These are phyloP conservation scores for Paraescarpia echinospica DNA, from an alignment of 1,140 invertebrate genomes.

Conservation along the genomic window DNA sequence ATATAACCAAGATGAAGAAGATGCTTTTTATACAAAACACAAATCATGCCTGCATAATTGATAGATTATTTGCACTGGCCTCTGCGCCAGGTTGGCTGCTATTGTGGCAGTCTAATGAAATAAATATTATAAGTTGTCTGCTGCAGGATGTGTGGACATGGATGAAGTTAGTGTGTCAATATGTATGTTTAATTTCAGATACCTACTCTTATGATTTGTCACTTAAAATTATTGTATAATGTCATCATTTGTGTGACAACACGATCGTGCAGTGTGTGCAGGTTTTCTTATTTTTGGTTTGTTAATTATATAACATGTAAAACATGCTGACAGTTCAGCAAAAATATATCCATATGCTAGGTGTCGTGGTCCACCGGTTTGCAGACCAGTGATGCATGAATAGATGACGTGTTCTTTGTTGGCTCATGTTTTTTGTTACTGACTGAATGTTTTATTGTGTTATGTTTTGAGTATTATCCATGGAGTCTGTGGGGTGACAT, in stretches of 20 bases:
- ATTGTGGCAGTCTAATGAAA: not conserved
- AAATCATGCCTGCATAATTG: not conserved
- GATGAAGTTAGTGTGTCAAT: not conserved
- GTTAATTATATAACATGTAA: not conserved
- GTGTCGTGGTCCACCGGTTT: not conserved
- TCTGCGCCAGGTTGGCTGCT: not conserved
- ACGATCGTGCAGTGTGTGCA: not conserved
- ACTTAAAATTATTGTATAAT: not conserved
- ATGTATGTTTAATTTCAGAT: not conserved
- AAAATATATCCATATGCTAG: not conserved
- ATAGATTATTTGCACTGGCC: not conserved
- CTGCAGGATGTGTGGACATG: not conserved
- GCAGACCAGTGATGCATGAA: not conserved
- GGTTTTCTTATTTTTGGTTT: not conserved
- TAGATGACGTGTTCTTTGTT: not conserved
- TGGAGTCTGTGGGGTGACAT: conserved; percentile 43
- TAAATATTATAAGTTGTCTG: not conserved
- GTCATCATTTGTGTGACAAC: not conserved
- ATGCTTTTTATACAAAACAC: not conserved
- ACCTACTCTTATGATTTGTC: not conserved
- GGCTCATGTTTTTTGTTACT: not conserved
- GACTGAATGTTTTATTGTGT: not conserved
- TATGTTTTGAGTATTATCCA: conserved; percentile 8
- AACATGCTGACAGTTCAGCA: not conserved
- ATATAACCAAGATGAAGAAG: not conserved